phyloP scores from a whole-genome alignment of 2,797 vertebrate genomes.

The Thripadectes ignobilis region DNA sequence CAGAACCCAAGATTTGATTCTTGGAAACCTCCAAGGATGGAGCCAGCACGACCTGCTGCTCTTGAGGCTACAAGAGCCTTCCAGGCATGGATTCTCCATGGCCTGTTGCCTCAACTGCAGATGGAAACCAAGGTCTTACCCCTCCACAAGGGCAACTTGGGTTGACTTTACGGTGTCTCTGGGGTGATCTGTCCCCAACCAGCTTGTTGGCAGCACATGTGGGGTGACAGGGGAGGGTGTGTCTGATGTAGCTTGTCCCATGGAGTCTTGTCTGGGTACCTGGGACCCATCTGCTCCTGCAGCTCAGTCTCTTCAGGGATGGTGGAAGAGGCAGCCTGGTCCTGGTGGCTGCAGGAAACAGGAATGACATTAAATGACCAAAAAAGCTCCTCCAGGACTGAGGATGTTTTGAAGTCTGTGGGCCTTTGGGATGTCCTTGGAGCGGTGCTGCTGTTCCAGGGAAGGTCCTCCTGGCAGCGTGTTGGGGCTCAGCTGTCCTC shows the following conservation, averaged over 20 bases:
- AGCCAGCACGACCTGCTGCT: neutral
- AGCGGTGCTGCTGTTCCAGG: neutral
- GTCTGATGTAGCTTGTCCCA: neutral
- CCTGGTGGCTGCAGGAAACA: neutral
- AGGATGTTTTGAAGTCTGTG: neutral
- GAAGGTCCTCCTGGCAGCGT: neutral
- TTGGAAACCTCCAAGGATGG: neutral
- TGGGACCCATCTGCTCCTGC: neutral
- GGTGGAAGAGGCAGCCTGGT: neutral
- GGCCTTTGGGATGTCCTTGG: neutral
- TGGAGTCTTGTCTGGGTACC: neutral
- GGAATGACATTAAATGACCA: accelerated
- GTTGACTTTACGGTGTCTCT: neutral
- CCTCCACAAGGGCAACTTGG: accelerated
- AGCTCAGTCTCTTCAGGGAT: neutral
- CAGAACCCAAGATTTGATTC: neutral
- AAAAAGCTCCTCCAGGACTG: neutral
- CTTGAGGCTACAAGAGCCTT: neutral
- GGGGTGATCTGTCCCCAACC: neutral
- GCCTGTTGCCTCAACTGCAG: accelerated
- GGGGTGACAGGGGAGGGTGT: neutral
- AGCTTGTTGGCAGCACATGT: accelerated
- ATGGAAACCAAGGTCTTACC: neutral
- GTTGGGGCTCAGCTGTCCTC: neutral
- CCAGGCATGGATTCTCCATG: neutral